Base-by-base conservation (phyloP, 2,113 vertebrate species). In the Ifrita kowaldi region DNA sequence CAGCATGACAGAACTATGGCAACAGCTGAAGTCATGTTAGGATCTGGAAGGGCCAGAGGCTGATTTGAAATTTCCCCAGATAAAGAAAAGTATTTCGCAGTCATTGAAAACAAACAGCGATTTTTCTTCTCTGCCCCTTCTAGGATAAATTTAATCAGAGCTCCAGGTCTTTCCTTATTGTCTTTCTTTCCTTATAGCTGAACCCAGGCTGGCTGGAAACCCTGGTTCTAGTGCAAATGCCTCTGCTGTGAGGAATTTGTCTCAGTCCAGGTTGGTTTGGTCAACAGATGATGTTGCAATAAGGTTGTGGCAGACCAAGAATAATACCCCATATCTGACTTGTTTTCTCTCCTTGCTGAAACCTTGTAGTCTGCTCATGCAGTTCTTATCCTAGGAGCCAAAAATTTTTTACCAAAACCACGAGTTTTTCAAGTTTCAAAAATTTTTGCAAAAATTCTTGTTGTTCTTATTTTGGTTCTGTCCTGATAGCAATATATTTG, bases 381-480 rank as follows among this genome's bases (percentile, higher is more conserved):
- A 35, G 33, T 33, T 73, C 26, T 70, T 87, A 35, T 55, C 33
- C 16, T 47, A 41, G n/a, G n/a, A 74, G 46, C 16, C 35, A 69
- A 37, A 19, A 0, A 1, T n/a, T 28, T 52, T 81, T 74, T 50
- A n/a, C 53, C 14, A 52, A 77, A 68, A 46, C 1, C 27, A 68
- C 0, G 0, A 42, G 1, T 12, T 60, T 23, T 23, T 4, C 1
- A 3, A 37, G 33, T 52, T 60, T 52, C 27, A 77, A 44, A 52
- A 27, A 3, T 5, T 33, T 59, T 30, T 90, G 68, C 32, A 37
- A 62, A 33, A 90, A 49, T 32, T 62, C 27, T 24, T 52, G 3
- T 15, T 84, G 37, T 49, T 63, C 14, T 71, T 19, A 39, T 86
- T 74, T 81, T 17, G 26, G 4, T 65, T 67, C 27, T 74, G 56